Percentiles rank a stretch among this genome's conserved stretches.
phyloP scores from a whole-genome alignment of 1,140 invertebrate species.

The Aphelenchoides avenae region DNA sequence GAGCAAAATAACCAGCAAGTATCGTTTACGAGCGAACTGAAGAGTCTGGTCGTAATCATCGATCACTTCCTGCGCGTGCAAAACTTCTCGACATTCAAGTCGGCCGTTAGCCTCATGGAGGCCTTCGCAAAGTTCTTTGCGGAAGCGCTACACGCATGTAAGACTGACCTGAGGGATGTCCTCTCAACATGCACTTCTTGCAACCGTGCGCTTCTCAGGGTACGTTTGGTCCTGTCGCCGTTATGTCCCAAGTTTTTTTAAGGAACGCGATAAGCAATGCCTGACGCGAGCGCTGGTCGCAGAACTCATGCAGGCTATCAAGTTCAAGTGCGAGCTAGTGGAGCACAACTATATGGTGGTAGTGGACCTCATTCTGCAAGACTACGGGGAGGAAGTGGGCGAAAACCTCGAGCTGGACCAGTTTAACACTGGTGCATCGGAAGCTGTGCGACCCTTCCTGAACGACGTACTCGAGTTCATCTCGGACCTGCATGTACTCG shows the following conservation, averaged over 20 bases:
- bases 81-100: constrained; percentile 64
- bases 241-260: constrained; percentile 72
- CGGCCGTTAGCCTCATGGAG: constrained; percentile 70
- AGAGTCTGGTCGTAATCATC: constrained; percentile 77
- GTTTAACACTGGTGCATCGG: constrained; percentile 76
- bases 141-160: constrained; percentile 79
- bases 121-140: constrained; percentile 91
- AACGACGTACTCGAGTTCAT: constrained; percentile 91
- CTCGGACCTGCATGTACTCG: constrained; percentile 88
- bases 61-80: constrained; percentile 78
- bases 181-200: constrained; percentile 84
- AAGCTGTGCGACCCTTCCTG: constrained; percentile 84
- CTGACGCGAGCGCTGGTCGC: constrained; percentile 82
- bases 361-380: constrained; percentile 72
- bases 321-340: constrained; percentile 86
- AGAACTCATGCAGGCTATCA: constrained; percentile 87
- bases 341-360: constrained; percentile 88
- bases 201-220: constrained; percentile 76
- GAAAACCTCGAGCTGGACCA: constrained; percentile 61
- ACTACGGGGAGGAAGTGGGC: constrained; percentile 69
- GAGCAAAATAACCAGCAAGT: no score
- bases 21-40: constrained; percentile 52
- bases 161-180: constrained; percentile 76
- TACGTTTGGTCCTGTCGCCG: constrained; percentile 70
- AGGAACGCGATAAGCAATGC: constrained; percentile 87